These are phyloP conservation scores for Tympanoctomys barrerae DNA, from an alignment of 2,797 vertebrate species.

Conservation along the genomic window DNA sequence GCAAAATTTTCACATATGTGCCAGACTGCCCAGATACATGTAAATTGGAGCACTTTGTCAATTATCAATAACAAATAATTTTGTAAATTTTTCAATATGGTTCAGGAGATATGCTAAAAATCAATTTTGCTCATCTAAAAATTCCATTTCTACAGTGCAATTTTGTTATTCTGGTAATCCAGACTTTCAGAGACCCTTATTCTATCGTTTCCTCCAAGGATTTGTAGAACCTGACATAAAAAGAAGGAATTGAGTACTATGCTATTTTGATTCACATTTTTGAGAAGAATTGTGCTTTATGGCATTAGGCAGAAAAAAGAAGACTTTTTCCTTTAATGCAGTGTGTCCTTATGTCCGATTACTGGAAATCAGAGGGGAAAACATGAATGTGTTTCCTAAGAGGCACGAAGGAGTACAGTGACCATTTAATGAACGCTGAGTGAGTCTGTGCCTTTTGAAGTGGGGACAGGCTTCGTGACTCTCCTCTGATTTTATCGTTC, in stretches of 20 bases:
- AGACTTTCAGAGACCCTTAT: neutral
- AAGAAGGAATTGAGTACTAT: neutral
- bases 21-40: neutral
- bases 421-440: neutral
- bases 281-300: neutral
- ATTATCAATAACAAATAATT: neutral
- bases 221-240: neutral
- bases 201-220: neutral
- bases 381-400: neutral
- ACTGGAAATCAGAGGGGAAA: neutral
- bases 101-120: neutral
- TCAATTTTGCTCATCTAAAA: neutral
- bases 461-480: accelerated
- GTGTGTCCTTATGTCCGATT: neutral
- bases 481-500: neutral
- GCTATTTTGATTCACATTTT: neutral
- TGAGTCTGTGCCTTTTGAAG: neutral
- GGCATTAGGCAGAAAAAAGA: neutral
- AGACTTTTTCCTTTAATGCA: too few relatives aligned
- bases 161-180: slow-evolving; percentile 22
- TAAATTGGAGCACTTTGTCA: neutral
- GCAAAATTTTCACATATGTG: neutral
- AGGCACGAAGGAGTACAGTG: accelerated
- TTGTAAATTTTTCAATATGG: slow-evolving; percentile 41
- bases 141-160: neutral